A percentile compares a stretch with the other conserved stretches of the same genome.
Conservation (phyloP, 2,113 vertebrate genomes). For the Mus spicilegus region DNA sequence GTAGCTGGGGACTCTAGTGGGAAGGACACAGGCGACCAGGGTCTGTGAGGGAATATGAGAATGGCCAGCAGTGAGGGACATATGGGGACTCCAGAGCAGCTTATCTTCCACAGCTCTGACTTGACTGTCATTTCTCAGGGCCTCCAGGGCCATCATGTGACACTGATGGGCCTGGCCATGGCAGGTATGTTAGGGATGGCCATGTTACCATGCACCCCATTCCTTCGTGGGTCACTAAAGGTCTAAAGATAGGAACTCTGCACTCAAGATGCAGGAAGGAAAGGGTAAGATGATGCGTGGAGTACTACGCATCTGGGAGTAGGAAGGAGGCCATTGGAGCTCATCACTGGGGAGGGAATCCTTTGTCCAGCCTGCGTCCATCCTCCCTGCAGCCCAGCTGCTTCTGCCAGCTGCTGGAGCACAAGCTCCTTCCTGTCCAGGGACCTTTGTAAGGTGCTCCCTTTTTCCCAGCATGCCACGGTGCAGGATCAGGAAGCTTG, state of each 20-base stretch:
- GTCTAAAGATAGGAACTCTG: neutral
- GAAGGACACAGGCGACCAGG: neutral
- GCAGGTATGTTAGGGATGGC: too few species aligned
- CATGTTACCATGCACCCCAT: neutral
- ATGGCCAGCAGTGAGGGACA: neutral
- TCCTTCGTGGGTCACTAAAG: neutral
- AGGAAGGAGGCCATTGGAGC: too few species aligned
- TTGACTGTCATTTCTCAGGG: neutral
- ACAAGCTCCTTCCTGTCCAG: neutral
- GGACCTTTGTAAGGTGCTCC: neutral
- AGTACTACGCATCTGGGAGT: neutral
- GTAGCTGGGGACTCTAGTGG: neutral
- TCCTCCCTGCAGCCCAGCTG: neutral
- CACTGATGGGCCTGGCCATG: neutral
- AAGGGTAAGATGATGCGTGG: neutral
- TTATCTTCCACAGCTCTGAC: neutral
- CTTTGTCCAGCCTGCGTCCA: neutral
- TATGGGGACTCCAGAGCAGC: neutral
- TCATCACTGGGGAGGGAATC: neutral
- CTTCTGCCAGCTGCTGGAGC: neutral
- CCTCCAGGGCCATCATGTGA: neutral
- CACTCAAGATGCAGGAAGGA: neutral
- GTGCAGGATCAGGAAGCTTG: fast-evolving
- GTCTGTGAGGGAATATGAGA: neutral
- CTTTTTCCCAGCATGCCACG: neutral